Conservation (phyloP, 2,888 invertebrate genomes). For the Drosophila kanekoi region DNA sequence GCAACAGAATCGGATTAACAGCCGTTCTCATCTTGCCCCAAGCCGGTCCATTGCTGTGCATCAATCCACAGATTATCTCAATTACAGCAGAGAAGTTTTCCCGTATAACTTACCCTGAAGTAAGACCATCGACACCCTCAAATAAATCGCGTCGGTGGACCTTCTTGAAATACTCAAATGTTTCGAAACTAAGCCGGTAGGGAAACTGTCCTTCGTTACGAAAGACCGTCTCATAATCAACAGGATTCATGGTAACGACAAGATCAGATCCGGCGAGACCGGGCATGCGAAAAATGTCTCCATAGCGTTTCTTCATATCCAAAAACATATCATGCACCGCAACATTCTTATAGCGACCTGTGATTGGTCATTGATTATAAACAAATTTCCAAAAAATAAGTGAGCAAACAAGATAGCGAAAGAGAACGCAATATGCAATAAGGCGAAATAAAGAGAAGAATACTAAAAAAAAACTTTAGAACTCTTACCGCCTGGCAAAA, state of each 20-base stretch:
- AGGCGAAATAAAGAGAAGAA: neutral
- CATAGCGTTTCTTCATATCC: constrained; percentile 75
- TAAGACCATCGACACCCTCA: constrained; percentile 65
- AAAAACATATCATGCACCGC: constrained; percentile 63
- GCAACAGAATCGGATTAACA: constrained; percentile 89
- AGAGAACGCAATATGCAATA: neutral
- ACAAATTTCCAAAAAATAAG: neutral
- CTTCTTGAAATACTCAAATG: constrained; percentile 84
- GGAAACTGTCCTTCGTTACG: constrained; percentile 86
- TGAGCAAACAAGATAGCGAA: neutral
- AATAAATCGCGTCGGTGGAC: constrained; percentile 62
- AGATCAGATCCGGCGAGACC: constrained; percentile 80
- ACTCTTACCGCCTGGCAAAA: constrained; percentile 78
- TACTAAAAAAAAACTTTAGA: constrained; percentile 11
- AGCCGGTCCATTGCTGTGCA: constrained; percentile 87
- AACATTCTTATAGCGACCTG: constrained; percentile 59
- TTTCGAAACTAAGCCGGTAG: constrained; percentile 82
- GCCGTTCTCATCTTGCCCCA: constrained; percentile 89
- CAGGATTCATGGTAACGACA: constrained; percentile 86
- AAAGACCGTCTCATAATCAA: constrained; percentile 85
- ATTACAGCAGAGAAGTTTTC: rapidly evolving
- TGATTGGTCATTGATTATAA: constrained; percentile 18
- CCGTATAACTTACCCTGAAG: constrained; percentile 56
- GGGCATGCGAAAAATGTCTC: constrained; percentile 84
- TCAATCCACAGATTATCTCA: neutral